Evolutionary conservation across 2,797 vertebrate genomes (phyloP).

Genomic region (Lates japonicus): DNA sequence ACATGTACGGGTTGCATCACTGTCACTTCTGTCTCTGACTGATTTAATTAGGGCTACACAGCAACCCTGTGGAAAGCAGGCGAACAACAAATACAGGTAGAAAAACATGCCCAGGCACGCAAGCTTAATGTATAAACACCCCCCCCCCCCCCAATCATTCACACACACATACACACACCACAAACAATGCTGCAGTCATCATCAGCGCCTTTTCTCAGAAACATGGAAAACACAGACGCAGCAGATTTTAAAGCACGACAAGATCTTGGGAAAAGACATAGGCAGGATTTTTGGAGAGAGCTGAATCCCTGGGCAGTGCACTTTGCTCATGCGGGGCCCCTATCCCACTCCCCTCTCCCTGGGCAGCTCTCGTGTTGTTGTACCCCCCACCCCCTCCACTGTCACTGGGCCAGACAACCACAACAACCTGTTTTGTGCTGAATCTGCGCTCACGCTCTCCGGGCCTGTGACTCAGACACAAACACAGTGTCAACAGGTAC

Average conservation of each 20-base stretch:
- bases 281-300: constrained; percentile 25
- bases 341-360: constrained; percentile 42
- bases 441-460: constrained; percentile 47
- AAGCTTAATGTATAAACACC: constrained; percentile 56
- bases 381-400: not conserved
- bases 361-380: constrained; percentile 48
- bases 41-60: constrained; percentile 12
- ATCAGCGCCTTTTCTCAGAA: constrained; percentile 54
- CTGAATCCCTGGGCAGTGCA: constrained; percentile 62
- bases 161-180: constrained; percentile 27
- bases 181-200: constrained; percentile 65
- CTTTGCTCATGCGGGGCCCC: constrained; percentile 69
- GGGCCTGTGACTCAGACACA: constrained; percentile 45
- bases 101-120: constrained; percentile 35
- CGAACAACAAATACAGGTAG: constrained; percentile 37
- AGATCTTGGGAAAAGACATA: constrained; percentile 70
- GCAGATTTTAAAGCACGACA: constrained; percentile 73
- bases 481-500: constrained; percentile 68
- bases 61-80: constrained; percentile 37
- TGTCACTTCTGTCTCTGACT: constrained; percentile 20
- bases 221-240: constrained; percentile 72
- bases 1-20: constrained; percentile 12
- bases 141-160: constrained; percentile 9
- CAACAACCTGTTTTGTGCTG: constrained; percentile 76
- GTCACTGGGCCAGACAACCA: constrained; percentile 60